phyloP scores from a whole-genome alignment of 2,888 invertebrate species.

The Amblyjoppa fuscipennis region DNA sequence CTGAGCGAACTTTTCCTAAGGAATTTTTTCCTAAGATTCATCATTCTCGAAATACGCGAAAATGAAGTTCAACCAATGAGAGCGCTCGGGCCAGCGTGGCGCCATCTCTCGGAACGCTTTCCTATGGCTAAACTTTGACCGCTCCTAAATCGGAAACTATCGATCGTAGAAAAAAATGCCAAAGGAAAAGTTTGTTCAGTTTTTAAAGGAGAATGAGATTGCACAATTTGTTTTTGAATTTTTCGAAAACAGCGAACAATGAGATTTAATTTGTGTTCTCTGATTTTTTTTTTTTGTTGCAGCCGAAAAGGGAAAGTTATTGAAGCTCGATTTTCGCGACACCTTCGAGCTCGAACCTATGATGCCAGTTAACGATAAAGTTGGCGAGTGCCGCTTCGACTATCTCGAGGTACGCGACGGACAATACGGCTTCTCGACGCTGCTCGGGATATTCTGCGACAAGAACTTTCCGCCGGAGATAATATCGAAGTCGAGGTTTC shows the following conservation, averaged over 20 bases:
- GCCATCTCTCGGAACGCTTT: background rate
- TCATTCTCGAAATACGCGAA: background rate
- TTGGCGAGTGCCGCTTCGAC: conserved; percentile 91
- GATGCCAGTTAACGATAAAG: conserved; percentile 74
- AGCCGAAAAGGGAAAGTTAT: conserved; percentile 89
- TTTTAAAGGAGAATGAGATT: background rate
- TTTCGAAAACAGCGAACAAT: background rate
- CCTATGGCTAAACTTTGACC: background rate
- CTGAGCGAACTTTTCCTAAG: background rate
- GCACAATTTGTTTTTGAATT: background rate
- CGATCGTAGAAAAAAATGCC: background rate
- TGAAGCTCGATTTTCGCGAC: conserved; percentile 93
- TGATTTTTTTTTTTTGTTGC: conserved; percentile 77
- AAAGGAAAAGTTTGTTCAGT: background rate
- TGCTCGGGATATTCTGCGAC: conserved; percentile 90
- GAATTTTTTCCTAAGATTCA: background rate
- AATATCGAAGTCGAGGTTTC: conserved; percentile 90
- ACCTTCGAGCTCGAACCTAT: conserved; percentile 90
- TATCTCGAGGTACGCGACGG: conserved; percentile 94
- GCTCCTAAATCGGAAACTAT: background rate
- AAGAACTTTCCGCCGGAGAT: conserved; percentile 90
- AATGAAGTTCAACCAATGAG: background rate
- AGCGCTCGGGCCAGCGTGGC: background rate
- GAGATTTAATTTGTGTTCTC: background rate
- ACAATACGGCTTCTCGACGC: conserved; percentile 90